Percentiles rank a stretch among this genome's conserved stretches.
phyloP scores from a whole-genome alignment of 2,797 vertebrate genomes.

The Coregonus sp. region DNA sequence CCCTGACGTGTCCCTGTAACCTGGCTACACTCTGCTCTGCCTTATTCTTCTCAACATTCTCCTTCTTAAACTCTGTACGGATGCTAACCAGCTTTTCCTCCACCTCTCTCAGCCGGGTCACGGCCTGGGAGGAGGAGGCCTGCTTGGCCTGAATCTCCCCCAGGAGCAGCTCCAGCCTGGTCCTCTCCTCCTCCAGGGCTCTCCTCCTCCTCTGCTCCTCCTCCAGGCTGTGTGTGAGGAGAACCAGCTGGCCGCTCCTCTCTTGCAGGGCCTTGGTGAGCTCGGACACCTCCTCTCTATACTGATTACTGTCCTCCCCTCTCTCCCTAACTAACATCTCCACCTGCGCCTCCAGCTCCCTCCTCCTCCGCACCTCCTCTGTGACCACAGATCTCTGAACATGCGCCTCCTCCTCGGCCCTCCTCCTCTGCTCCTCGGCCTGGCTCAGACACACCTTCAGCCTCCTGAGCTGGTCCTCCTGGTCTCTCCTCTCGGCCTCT shows the following conservation, averaged over 20 bases:
- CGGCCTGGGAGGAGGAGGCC: conserved; percentile 70
- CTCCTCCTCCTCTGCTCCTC: conserved; percentile 84
- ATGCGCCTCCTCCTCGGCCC: conserved; percentile 76
- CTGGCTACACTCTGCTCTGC: conserved; percentile 82
- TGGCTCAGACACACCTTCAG: conserved; percentile 77
- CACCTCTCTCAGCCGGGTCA: conserved; percentile 78
- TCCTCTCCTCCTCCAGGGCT: conserved; percentile 82
- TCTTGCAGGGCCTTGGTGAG: conserved; percentile 84
- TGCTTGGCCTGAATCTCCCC: conserved; percentile 83
- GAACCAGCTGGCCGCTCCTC: conserved; percentile 83
- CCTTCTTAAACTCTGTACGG: conserved; percentile 81
- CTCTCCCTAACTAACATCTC: conserved; percentile 79
- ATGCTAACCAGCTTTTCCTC: conserved; percentile 82
- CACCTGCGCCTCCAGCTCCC: conserved; percentile 85
- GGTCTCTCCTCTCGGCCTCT: conserved; percentile 80
- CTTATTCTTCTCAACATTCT: conserved; percentile 79
- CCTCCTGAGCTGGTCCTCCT: conserved; percentile 85
- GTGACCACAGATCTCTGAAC: conserved; percentile 77
- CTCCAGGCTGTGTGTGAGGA: conserved; percentile 82
- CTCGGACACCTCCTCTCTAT: conserved; percentile 81
- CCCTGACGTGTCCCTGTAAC: conserved; percentile 84
- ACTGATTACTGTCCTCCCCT: conserved; percentile 75
- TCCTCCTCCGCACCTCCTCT: conserved; percentile 82
- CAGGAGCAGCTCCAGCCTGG: conserved; percentile 80
- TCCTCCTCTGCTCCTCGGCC: conserved; percentile 77